Percentiles rank a stretch among this genome's conserved stretches.
These are phyloP conservation scores for Gasteruption jaculator DNA, from an alignment of 2,888 invertebrate genomes.

Conservation along the genomic window DNA sequence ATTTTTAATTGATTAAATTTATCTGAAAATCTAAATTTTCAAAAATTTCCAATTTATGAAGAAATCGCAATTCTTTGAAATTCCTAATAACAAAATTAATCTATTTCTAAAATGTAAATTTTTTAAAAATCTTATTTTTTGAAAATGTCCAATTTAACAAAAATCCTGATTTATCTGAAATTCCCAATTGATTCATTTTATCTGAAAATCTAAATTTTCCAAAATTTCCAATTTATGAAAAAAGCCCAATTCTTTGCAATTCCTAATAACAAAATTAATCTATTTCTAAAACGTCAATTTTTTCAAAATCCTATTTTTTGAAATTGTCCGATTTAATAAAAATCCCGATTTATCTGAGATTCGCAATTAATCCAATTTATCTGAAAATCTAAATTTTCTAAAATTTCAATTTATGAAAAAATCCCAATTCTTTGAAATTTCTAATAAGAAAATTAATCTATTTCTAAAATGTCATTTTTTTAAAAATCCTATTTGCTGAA, in stretches of 20 bases:
- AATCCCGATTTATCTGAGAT: neutral
- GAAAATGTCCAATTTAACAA: too few relatives aligned
- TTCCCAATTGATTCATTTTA: neutral
- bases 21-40: neutral
- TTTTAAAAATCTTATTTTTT: neutral
- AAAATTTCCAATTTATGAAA: neutral
- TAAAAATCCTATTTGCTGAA: too few relatives aligned
- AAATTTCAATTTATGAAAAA: constrained; percentile 1
- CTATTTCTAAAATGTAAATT: neutral
- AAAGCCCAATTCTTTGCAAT: constrained; percentile 52
- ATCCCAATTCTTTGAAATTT: too few relatives aligned
- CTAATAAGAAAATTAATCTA: too few relatives aligned
- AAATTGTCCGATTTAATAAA: constrained; percentile 2
- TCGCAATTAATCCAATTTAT: neutral
- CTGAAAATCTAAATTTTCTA: neutral
- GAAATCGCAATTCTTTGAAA: constrained; percentile 46
- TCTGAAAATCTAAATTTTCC: neutral
- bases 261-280: neutral
- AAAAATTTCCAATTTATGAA: neutral
- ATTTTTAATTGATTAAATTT: neutral
- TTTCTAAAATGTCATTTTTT: too few relatives aligned
- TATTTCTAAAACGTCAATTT: too few relatives aligned
- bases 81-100: neutral
- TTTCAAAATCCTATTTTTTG: too few relatives aligned
- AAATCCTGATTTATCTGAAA: too few relatives aligned